These are phyloP conservation scores for Ophraella communa DNA, from an alignment of 2,888 invertebrate genomes.

Conservation along the genomic window DNA sequence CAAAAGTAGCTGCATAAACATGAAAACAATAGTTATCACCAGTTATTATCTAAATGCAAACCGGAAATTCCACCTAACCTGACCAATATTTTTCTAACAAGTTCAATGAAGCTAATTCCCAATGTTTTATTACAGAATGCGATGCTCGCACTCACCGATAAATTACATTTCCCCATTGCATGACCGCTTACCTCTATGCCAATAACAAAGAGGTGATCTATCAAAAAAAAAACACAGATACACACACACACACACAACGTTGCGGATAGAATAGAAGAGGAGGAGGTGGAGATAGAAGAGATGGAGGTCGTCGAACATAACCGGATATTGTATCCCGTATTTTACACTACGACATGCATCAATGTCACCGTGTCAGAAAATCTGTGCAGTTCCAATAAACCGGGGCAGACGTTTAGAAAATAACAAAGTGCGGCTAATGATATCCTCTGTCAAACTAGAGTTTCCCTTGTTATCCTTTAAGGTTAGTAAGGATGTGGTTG, in stretches of 20 bases:
- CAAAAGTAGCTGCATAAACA: too few relatives aligned
- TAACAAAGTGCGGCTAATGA: constrained; percentile 11
- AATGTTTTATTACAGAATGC: constrained; percentile 5
- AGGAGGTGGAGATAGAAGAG: not conserved
- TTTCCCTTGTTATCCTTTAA: constrained; percentile 11
- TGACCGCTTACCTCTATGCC: constrained; percentile 6
- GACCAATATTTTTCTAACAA: not conserved
- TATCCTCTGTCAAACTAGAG: constrained; percentile 7
- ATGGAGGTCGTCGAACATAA: constrained; percentile 7
- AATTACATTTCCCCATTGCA: constrained; percentile 4
- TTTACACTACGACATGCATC: constrained; percentile 26
- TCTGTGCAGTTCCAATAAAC: constrained; percentile 15
- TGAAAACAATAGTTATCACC: too few relatives aligned
- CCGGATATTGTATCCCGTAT: constrained; percentile 29
- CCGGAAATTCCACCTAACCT: not conserved
- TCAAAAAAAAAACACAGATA: constrained; percentile 11
- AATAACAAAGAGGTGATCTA: constrained; percentile 9
- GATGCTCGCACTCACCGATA: not conserved
- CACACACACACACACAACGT: constrained; percentile 2
- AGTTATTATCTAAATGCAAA: not conserved
- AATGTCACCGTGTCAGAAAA: constrained; percentile 22
- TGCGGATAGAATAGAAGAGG: not conserved
- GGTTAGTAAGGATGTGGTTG: constrained; percentile 1
- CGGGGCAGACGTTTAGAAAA: constrained; percentile 10
- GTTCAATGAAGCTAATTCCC: not conserved